Conservation (phyloP, 2,888 invertebrate species). For the Papilio gigon region DNA sequence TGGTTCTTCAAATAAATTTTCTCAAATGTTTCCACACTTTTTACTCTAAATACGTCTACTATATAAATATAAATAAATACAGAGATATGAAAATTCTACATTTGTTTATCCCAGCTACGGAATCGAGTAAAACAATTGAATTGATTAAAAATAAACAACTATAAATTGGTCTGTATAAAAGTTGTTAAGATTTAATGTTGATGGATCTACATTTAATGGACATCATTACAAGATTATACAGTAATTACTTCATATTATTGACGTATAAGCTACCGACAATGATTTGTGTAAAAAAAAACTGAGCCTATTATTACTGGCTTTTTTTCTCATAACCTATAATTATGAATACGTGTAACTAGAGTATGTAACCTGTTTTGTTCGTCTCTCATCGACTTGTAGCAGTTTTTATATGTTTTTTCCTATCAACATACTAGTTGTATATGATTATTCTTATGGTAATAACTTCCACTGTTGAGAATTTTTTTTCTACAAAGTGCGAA, state of each 20-base stretch:
- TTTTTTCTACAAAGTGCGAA: background rate
- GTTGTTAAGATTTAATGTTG: background rate
- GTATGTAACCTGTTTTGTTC: conserved; percentile 37
- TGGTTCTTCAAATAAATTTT: too few relatives aligned
- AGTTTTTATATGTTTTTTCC: conserved; percentile 22
- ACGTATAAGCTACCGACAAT: conserved; percentile 32
- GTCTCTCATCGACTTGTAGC: conserved; percentile 22
- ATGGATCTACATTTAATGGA: conserved; percentile 33
- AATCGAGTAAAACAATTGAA: background rate
- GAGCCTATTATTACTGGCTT: conserved; percentile 28
- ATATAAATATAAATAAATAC: too few relatives aligned
- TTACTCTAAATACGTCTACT: too few relatives aligned
- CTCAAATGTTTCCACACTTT: too few relatives aligned
- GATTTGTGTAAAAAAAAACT: conserved; percentile 36
- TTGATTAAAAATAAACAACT: conserved; percentile 17
- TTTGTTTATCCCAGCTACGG: background rate
- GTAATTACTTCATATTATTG: conserved; percentile 34
- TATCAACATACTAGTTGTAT: conserved; percentile 9
- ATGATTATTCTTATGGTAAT: conserved; percentile 17
- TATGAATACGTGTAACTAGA: conserved; percentile 35
- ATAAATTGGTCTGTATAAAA: conserved; percentile 15
- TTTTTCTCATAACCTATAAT: conserved; percentile 32
- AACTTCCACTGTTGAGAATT: background rate
- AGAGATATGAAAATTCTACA: too few relatives aligned
- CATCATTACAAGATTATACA: conserved; percentile 34